A percentile compares a stretch with the other conserved stretches of the same genome.
Conservation (phyloP, 2,113 vertebrate species). For the Chionodraco myersi region DNA sequence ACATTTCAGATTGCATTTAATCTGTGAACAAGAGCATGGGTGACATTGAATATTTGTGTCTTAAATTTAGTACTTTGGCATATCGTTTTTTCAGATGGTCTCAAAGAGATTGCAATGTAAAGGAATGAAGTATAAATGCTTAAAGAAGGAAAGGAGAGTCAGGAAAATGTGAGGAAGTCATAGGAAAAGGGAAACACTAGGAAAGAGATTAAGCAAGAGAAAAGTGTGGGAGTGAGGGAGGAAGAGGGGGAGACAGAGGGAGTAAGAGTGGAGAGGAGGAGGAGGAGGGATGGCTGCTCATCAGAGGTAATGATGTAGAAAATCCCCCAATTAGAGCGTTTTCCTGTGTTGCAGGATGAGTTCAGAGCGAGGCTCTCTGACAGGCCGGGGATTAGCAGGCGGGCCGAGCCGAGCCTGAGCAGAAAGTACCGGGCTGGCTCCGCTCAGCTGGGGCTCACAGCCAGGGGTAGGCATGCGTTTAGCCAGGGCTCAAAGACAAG, state of each 20-base stretch:
- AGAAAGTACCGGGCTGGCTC: conserved; percentile 79
- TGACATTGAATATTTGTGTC: neutral
- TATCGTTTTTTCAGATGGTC: conserved; percentile 1
- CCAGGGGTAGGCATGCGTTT: conserved; percentile 79
- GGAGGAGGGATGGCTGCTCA: conserved; percentile 71
- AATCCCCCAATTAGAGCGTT: conserved; percentile 89
- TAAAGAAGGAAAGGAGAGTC: conserved; percentile 22
- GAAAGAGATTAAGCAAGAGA: conserved; percentile 54
- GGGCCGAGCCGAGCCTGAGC: conserved; percentile 59
- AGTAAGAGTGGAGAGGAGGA: conserved; percentile 49
- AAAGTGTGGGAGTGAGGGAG: conserved; percentile 57
- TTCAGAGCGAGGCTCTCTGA: conserved; percentile 83
- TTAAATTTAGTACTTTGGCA: neutral
- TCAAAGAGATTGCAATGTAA: neutral
- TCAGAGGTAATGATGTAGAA: conserved; percentile 86
- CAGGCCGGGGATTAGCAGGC: conserved; percentile 82
- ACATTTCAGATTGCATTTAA: neutral
- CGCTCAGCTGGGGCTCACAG: conserved; percentile 66
- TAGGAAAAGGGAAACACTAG: conserved; percentile 44
- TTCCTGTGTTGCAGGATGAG: conserved; percentile 84
- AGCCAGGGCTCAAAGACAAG: conserved; percentile 69
- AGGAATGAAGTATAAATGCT: neutral
- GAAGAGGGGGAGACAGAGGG: conserved; percentile 13
- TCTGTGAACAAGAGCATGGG: neutral
- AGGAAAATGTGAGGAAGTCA: conserved; percentile 44